A percentile compares a stretch with the other conserved stretches of the same genome.
Evolutionary conservation across 2,797 vertebrate species (phyloP).

Genomic region (Myotis planiceps): DNA sequence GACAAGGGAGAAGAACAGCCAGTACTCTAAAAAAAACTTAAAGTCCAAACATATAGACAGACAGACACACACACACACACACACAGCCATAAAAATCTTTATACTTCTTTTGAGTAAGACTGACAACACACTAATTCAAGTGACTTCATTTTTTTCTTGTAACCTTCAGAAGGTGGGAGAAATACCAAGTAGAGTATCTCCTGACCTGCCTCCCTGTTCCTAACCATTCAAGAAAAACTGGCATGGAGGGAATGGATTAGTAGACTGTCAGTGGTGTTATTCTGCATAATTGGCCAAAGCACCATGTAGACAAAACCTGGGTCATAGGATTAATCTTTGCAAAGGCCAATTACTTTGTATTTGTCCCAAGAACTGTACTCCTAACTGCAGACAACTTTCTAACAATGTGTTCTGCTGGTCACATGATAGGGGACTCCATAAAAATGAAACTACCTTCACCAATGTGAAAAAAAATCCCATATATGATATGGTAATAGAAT

Average conservation of each 20-base stretch:
- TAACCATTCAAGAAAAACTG: constrained; percentile 57
- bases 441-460: constrained; percentile 30
- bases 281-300: constrained; percentile 22
- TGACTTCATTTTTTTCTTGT: constrained; percentile 60
- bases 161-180: constrained; percentile 59
- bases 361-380: not conserved
- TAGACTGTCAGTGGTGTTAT: not conserved
- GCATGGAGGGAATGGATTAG: constrained; percentile 32
- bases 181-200: constrained; percentile 4
- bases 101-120: not conserved
- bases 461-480: not conserved
- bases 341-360: not conserved
- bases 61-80: not conserved
- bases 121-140: constrained; percentile 51
- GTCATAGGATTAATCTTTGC: not conserved
- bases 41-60: not conserved
- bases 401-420: not conserved
- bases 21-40: not conserved
- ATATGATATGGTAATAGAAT: not conserved
- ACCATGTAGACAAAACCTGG: not conserved
- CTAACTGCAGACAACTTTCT: constrained; percentile 15
- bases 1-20: not conserved
- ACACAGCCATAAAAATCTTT: not conserved
- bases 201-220: not conserved
- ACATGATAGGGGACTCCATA: not conserved